Conservation (phyloP, 2,797 vertebrate species). For the Ibycter americanus region DNA sequence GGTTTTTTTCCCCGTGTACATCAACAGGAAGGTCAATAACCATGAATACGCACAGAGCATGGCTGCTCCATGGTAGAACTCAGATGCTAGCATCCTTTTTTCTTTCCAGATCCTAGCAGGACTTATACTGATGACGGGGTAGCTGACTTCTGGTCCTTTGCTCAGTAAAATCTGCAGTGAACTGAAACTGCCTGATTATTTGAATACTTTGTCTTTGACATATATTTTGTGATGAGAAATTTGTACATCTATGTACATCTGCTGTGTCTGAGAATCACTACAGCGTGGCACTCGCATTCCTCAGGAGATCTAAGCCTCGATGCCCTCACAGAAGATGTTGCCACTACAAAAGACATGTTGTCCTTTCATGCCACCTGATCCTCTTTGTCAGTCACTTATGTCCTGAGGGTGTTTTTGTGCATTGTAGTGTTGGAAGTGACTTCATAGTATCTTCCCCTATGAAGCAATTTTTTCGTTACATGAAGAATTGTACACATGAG, state of each 20-base stretch:
- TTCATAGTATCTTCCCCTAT: not conserved
- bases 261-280: not conserved
- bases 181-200: not conserved
- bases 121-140: not conserved
- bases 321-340: not conserved
- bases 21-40: not conserved
- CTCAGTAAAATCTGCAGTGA: not conserved
- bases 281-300: not conserved
- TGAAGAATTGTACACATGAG: not conserved
- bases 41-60: not conserved
- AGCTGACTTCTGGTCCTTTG: not conserved
- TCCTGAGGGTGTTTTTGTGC: constrained; percentile 20
- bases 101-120: not conserved
- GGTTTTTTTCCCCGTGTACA: not conserved
- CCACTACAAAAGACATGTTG: not conserved
- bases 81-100: not conserved
- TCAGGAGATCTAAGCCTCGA: not conserved
- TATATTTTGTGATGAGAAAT: not conserved
- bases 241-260: not conserved
- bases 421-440: not conserved
- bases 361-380: constrained; percentile 6
- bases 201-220: not conserved
- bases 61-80: not conserved
- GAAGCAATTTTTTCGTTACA: not conserved
- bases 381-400: not conserved